phyloP scores from a whole-genome alignment of 2,888 invertebrate species.

The Sinhomidia bicolor region DNA sequence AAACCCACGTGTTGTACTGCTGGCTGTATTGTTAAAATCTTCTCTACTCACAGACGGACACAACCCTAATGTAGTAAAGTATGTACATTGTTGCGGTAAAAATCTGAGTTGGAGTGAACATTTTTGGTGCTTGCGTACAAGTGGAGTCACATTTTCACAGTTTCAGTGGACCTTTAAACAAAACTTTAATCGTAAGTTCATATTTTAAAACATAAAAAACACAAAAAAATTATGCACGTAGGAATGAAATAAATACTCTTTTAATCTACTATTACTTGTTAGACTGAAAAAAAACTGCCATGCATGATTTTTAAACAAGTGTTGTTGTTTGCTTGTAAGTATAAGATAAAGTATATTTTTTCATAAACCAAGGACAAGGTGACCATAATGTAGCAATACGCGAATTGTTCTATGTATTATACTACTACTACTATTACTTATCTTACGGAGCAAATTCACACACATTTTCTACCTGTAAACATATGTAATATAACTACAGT shows the following conservation, averaged over 20 bases:
- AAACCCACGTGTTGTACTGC: conserved; percentile 20
- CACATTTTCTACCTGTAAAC: background rate
- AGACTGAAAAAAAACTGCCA: no score
- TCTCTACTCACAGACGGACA: background rate
- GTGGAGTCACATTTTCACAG: background rate
- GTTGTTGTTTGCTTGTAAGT: no score
- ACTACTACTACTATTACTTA: background rate
- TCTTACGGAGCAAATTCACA: no score
- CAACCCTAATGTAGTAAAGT: background rate
- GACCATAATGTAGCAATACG: conserved; percentile 13
- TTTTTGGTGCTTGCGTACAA: conserved; percentile 6
- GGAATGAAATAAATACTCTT: no score
- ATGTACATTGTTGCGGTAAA: conserved; percentile 1
- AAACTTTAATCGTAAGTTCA: no score
- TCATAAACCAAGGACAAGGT: conserved; percentile 62
- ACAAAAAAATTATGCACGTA: no score
- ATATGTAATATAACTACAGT: background rate
- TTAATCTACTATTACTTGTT: no score
- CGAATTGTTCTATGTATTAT: background rate
- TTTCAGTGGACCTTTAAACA: background rate
- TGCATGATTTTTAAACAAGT: no score
- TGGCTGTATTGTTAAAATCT: background rate
- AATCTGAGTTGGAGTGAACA: background rate
- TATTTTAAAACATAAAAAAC: no score
- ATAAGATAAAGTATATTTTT: no score